Conservation (phyloP, 2,113 vertebrate genomes). For the Toxostoma redivivum region DNA sequence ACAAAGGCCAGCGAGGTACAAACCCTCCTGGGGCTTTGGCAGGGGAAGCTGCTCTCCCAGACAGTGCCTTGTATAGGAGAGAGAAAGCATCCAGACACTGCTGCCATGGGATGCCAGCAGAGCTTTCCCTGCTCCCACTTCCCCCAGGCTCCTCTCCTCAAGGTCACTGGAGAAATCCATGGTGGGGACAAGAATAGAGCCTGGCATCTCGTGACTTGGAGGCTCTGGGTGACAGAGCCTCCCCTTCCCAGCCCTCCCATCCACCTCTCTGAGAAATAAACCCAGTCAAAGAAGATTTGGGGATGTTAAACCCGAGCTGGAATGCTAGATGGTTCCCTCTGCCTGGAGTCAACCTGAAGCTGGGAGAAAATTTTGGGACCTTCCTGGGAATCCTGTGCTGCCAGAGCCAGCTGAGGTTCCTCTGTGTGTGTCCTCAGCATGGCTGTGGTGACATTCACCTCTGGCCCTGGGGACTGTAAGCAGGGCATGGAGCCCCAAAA, state of each 20-base stretch:
- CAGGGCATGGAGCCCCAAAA: not conserved
- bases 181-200: not conserved
- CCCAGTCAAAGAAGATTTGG: fast-evolving
- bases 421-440: not conserved
- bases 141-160: not conserved
- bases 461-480: not conserved
- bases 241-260: not conserved
- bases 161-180: fast-evolving
- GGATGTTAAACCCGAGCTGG: not conserved
- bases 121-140: not conserved
- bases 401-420: not conserved
- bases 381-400: fast-evolving
- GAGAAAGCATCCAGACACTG: not conserved
- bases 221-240: not conserved
- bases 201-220: not conserved
- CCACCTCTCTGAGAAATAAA: not conserved
- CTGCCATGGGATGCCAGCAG: not conserved
- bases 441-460: not conserved
- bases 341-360: fast-evolving
- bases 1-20: not conserved
- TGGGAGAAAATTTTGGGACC: not conserved
- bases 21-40: not conserved
- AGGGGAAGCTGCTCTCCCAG: not conserved
- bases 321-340: fast-evolving
- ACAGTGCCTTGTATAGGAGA: not conserved